A percentile compares a stretch with the other conserved stretches of the same genome.
Conservation (phyloP, 2,888 invertebrate species). For the Drosophila melanocephala region DNA sequence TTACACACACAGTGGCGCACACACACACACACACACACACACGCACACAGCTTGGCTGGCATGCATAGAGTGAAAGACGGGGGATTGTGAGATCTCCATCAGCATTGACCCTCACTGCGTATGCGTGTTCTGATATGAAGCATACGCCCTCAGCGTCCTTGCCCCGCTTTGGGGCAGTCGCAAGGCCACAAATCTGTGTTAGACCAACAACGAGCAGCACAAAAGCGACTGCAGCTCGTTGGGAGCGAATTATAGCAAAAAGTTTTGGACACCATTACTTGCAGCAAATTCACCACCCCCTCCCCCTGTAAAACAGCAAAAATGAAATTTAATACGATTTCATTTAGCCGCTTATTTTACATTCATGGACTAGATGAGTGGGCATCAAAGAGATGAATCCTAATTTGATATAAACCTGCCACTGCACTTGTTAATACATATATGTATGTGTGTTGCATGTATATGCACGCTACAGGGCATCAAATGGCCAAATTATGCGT, state of each 20-base stretch:
- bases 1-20: constrained; percentile 55
- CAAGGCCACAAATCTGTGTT: constrained; percentile 78
- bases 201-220: constrained; percentile 44
- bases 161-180: constrained; percentile 42
- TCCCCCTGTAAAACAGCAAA: neutral
- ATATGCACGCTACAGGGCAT: constrained; percentile 44
- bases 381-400: constrained; percentile 24
- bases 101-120: constrained; percentile 76
- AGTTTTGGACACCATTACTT: constrained; percentile 74
- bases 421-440: constrained; percentile 29
- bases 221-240: constrained; percentile 25
- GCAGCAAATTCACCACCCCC: constrained; percentile 37
- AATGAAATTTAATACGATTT: constrained; percentile 59
- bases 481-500: constrained; percentile 18
- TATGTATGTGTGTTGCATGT: constrained; percentile 19
- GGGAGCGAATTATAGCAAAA: constrained; percentile 73
- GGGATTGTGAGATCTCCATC: constrained; percentile 25
- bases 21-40: constrained; percentile 8
- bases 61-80: constrained; percentile 20
- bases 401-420: constrained; percentile 46
- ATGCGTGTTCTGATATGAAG: constrained; percentile 73
- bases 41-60: constrained; percentile 19
- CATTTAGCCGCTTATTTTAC: constrained; percentile 52
- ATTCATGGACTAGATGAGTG: constrained; percentile 40
- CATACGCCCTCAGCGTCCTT: constrained; percentile 59